Evolutionary conservation across 2,888 invertebrate species (phyloP), one percentile per base, ranked within the genome.

Genomic region (Drosophila mulleri): DNA sequence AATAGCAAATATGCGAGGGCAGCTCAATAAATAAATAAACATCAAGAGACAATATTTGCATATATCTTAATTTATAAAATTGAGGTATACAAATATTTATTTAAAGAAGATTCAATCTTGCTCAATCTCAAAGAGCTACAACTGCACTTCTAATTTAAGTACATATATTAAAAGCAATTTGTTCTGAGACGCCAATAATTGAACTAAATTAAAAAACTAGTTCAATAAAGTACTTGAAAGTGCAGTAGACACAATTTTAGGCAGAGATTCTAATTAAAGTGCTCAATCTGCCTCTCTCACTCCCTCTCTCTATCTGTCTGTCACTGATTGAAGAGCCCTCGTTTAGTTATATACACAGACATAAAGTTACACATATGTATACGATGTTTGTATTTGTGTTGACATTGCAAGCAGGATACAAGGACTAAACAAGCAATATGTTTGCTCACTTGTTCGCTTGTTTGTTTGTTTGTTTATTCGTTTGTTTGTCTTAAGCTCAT

Each of bases 381-480:
- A 3, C 20, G n/a, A 7, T 8, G 47, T 8, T 44, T 37, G 50
- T 52, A 45, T 45, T 64, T 50, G 48, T 44, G 35, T 65, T 66
- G 52, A 47, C 45, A 29, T 52, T 29, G 12, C 41, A 48, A 45
- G 26, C 29, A 41, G n/a, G 23, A 29, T n/a, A 48, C 26, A 29
- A 32, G 35, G 26, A 18, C 50, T 57, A 44, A 45, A n/a, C 69
- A 69, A 52, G 53, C 42, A 47, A 56, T 45, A 32, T 48, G 37
- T 58, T n/a, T 77, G 56, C 56, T 52, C 44, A 44, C 37, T 12
- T 67, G 37, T 35, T 12, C 54, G 26, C 37, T n/a, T 50, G 56
- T 67, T 68, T 69, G 78, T 74, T 81, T 80, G 69, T 74, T 81
- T 78, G 72, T 72, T 72, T 83, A 64, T 78, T 78, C 80, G 71